Conservation (phyloP, 1,140 invertebrate genomes). For the silkworm (Bombyx mori) region DNA sequence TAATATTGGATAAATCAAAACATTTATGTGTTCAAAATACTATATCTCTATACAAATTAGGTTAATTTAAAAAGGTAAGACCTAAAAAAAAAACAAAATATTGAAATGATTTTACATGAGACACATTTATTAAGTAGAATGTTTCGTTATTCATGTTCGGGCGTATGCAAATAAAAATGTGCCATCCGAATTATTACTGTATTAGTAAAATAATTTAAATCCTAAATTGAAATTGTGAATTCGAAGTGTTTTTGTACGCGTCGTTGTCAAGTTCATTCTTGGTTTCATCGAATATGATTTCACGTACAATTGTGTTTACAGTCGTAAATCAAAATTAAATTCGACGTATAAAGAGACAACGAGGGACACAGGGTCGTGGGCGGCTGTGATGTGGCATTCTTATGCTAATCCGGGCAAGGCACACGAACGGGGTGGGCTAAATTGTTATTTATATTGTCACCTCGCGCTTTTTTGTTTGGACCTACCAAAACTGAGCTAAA, state of each 20-base stretch:
- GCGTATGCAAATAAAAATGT: no score
- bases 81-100: no score
- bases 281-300: slow-evolving; percentile 41
- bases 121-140: no score
- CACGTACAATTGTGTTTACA: slow-evolving; percentile 56
- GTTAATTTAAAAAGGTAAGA: no score
- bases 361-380: slow-evolving; percentile 51
- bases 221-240: no score
- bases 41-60: no score
- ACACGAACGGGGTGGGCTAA: slow-evolving; percentile 68
- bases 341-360: slow-evolving; percentile 65
- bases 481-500: slow-evolving; percentile 45
- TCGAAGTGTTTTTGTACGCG: neutral
- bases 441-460: slow-evolving; percentile 71
- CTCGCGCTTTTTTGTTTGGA: slow-evolving; percentile 59
- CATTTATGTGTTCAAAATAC: no score
- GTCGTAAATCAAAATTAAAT: slow-evolving; percentile 70
- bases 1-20: no score
- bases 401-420: slow-evolving; percentile 66
- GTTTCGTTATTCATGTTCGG: no score
- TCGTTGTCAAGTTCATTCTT: slow-evolving; percentile 5
- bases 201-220: no score
- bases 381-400: slow-evolving; percentile 61
- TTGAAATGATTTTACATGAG: no score
- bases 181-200: no score